Evolutionary conservation across 2,888 invertebrate genomes (phyloP).

Genomic region (Dynastes maya): DNA sequence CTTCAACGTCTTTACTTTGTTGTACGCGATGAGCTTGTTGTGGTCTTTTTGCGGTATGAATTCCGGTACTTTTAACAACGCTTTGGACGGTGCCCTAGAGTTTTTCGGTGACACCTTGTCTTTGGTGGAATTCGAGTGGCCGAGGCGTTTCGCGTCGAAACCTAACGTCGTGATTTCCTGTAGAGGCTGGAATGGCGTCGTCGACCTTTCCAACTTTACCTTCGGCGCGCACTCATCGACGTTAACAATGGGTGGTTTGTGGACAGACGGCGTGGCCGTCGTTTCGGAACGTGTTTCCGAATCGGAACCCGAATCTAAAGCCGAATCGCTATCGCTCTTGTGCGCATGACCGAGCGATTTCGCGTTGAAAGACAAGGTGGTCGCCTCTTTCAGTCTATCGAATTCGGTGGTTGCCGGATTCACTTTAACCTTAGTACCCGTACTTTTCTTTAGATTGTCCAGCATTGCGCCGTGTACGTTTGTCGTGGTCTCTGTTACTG

Average conservation of each 20-base stretch:
- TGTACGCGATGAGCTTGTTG: background rate
- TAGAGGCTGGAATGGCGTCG: background rate
- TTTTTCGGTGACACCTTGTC: background rate
- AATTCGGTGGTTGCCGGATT: background rate
- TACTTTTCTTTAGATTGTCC: background rate
- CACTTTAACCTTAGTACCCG: background rate
- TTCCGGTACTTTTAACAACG: background rate
- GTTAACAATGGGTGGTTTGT: background rate
- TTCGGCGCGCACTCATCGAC: background rate
- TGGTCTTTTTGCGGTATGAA: background rate
- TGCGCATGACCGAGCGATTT: slow-evolving; percentile 4
- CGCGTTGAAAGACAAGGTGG: slow-evolving; percentile 13
- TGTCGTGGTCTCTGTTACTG: background rate
- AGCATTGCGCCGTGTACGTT: background rate
- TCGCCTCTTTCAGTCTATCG: background rate
- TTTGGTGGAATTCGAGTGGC: background rate
- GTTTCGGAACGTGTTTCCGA: background rate
- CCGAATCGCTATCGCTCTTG: background rate
- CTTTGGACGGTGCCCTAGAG: background rate
- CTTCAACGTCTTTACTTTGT: background rate
- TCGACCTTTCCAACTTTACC: background rate
- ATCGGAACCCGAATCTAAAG: background rate
- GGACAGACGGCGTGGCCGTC: background rate
- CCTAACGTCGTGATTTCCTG: slow-evolving; percentile 20
- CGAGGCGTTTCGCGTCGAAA: slow-evolving; percentile 25